phyloP scores from a whole-genome alignment of 2,888 invertebrate genomes.

The Celastrina argiolus region DNA sequence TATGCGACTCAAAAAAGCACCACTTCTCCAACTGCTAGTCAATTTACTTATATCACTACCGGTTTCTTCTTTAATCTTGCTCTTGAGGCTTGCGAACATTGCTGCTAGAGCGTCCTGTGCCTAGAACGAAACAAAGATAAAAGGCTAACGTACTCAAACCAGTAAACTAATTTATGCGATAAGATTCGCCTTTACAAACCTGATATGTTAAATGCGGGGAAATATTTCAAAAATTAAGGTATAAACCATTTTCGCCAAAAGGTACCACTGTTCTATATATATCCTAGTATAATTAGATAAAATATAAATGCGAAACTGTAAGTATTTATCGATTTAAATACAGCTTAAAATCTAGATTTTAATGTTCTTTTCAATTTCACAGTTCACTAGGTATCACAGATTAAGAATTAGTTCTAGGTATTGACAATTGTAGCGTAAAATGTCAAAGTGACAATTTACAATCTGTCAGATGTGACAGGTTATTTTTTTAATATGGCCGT shows the following conservation, averaged over 20 bases:
- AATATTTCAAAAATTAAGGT: background rate
- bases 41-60: conserved; percentile 84
- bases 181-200: background rate
- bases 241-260: background rate
- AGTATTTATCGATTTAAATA: background rate
- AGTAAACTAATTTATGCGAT: conserved; percentile 16
- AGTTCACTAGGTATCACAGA: background rate
- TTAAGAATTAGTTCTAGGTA: background rate
- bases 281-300: background rate
- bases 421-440: background rate
- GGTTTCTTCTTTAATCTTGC: conserved; percentile 93
- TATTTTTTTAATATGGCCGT: too few species aligned
- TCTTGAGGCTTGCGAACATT: conserved; percentile 93
- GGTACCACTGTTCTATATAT: background rate
- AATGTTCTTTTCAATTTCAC: too few species aligned
- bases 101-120: conserved; percentile 25
- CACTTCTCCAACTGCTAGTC: conserved; percentile 69
- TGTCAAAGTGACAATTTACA: too few species aligned
- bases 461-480: too few species aligned
- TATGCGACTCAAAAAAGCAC: conserved; percentile 72
- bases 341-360: background rate
- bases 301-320: background rate
- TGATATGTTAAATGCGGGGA: conserved; percentile 11
- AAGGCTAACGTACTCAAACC: background rate
- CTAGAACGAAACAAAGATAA: conserved; percentile 14